Evolutionary conservation across 2,113 vertebrate genomes (phyloP), one percentile per base, ranked within the genome.

Genomic region (Himantopus leucocephalus): DNA sequence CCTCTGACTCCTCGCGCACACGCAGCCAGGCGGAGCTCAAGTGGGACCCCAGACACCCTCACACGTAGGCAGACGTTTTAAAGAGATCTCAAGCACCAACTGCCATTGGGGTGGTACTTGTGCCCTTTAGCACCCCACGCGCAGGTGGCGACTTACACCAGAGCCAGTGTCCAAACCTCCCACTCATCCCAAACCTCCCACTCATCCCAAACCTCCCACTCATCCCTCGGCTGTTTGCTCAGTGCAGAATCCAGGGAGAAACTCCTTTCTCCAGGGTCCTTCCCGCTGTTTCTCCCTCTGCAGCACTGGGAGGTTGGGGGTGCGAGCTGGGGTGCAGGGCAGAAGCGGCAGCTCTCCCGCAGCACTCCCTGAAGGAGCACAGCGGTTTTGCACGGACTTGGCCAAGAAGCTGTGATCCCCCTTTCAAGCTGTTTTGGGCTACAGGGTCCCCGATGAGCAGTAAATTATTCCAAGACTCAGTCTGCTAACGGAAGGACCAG

Each of bases 11-110:
- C 2, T 32, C 20, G 3, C 2, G 26, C 56, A 5, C 41, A 1
- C 14, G 6, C 48, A 5, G 77, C 39, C 39, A 3, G 15, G 39
- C 0, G 12, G 14, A 47, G 41, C 39, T 10, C 2, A 3, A 1
- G 18, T 23, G 8, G 34, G 29, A 12, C 35, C 50, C 41, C n/a
- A 14, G 50, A 7, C 29, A 14, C 52, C 14, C 14, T 43, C 35
- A 7, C 20, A 2, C 11, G 2, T 6, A 10, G 9, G 2, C 24
- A 4, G 30, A n/a, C 4, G 1, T 26, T 24, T 26, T 17, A 8
- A 23, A 34, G 39, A 47, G n/a, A 7, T 19, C 4, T 11, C 4
- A 39, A 7, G 50, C 3, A 23, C 56, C 45, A 37, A 8, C 27
- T 7, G 34, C 63, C 19, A 8, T 22, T 1, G 7, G 24, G 58